Percentiles rank a stretch among this genome's conserved stretches.
phyloP scores from a whole-genome alignment of 2,888 invertebrate species.

The Spodoptera exigua region DNA sequence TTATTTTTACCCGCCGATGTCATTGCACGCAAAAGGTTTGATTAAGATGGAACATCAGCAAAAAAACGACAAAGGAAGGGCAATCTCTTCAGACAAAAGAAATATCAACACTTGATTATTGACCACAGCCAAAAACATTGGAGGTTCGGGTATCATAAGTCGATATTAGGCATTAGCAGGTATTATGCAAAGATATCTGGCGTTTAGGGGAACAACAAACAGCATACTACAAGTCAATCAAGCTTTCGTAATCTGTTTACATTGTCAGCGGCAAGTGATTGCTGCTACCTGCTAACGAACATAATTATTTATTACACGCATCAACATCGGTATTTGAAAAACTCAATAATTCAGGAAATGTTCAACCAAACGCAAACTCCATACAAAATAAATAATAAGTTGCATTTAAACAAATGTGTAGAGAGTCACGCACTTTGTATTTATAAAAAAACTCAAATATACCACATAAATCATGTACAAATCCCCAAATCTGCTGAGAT shows the following conservation, averaged over 20 bases:
- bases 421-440: slow-evolving; percentile 1
- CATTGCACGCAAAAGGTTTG: slow-evolving; percentile 28
- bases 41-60: slow-evolving; percentile 23
- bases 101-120: slow-evolving; percentile 11
- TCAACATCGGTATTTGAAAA: slow-evolving; percentile 1
- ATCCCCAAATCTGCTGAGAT: slow-evolving; percentile 40
- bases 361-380: background rate
- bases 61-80: slow-evolving; percentile 35
- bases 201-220: background rate
- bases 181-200: background rate
- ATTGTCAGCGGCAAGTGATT: slow-evolving; percentile 11
- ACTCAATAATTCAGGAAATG: slow-evolving; percentile 1
- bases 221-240: slow-evolving; percentile 5
- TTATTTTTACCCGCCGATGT: slow-evolving; percentile 43
- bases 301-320: slow-evolving; percentile 16
- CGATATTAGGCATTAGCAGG: no score
- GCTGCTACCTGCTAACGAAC: background rate
- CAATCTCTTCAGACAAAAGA: slow-evolving; percentile 32
- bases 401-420: slow-evolving; percentile 1
- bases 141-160: background rate
- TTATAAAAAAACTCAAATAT: slow-evolving; percentile 19
- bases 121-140: background rate
- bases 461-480: slow-evolving; percentile 17
- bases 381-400: slow-evolving; percentile 7
- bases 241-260: slow-evolving; percentile 17